These are phyloP conservation scores for Petrocephalus schoutedeni DNA, from an alignment of 2,797 vertebrate genomes.

Conservation along the genomic window DNA sequence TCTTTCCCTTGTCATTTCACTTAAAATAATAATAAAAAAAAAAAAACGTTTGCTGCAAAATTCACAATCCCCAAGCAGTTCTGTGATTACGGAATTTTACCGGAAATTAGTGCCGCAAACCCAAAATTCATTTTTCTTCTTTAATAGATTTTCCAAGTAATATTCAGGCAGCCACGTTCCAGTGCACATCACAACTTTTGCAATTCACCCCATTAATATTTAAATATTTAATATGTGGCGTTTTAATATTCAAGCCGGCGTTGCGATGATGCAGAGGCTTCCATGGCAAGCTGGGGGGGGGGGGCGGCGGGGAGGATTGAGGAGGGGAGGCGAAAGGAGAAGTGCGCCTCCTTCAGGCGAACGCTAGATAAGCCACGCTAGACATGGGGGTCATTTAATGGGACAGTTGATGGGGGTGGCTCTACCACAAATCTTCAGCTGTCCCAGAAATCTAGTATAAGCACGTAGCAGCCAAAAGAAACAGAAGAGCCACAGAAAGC, in stretches of 20 bases:
- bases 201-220: slow-evolving; percentile 21
- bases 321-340: not conserved
- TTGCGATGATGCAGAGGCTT: not conserved
- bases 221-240: slow-evolving; percentile 9
- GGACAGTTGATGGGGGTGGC: no score
- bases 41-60: not conserved
- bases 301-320: no score
- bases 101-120: slow-evolving; percentile 20
- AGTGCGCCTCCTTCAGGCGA: not conserved
- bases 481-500: not conserved
- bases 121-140: slow-evolving; percentile 19
- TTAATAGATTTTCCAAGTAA: slow-evolving; percentile 23
- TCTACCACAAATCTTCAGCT: not conserved
- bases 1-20: not conserved
- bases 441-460: not conserved
- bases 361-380: not conserved
- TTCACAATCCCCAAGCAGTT: slow-evolving; percentile 15
- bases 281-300: not conserved
- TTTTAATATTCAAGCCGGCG: slow-evolving; percentile 7
- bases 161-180: slow-evolving; percentile 10
- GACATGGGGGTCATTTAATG: not conserved
- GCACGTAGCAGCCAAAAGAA: not conserved
- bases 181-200: slow-evolving; percentile 17
- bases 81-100: slow-evolving; percentile 12
- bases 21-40: not conserved